Evolutionary conservation across 2,888 invertebrate species (phyloP).

Genomic region (Macropis europaea): DNA sequence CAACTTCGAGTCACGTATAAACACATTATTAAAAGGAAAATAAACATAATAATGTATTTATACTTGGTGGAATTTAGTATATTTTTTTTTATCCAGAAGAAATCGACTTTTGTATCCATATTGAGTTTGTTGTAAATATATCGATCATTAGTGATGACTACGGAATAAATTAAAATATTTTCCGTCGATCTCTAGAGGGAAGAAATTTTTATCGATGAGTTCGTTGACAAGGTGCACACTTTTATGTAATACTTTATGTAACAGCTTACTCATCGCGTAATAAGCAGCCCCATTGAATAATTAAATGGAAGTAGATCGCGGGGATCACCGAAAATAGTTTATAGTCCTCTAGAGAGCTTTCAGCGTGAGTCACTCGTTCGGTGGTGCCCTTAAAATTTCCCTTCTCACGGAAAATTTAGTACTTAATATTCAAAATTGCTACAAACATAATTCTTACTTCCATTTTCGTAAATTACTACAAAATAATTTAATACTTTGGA

Average conservation of each 20-base stretch:
- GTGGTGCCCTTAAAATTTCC: not conserved
- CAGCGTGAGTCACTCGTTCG: not conserved
- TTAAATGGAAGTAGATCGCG: conserved; percentile 25
- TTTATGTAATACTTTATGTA: conserved; percentile 42
- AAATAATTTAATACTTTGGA: too few species aligned
- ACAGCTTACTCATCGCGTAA: conserved; percentile 5
- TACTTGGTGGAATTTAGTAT: not conserved
- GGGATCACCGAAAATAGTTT: conserved; percentile 14
- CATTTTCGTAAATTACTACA: too few species aligned
- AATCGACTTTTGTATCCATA: not conserved
- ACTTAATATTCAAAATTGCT: too few species aligned
- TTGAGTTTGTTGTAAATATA: not conserved
- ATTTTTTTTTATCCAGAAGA: too few species aligned
- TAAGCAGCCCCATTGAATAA: conserved; percentile 5
- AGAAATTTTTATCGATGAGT: conserved; percentile 13
- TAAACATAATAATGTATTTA: not conserved
- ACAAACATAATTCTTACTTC: too few species aligned
- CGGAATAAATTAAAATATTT: not conserved
- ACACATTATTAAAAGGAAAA: not conserved
- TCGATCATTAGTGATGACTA: conserved; percentile 15
- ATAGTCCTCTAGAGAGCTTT: not conserved
- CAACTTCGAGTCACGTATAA: not conserved
- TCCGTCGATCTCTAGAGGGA: conserved; percentile 1
- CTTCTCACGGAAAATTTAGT: too few species aligned
- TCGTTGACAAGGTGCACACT: conserved; percentile 11